Evolutionary conservation across 2,888 invertebrate species (phyloP), one percentile per base, ranked within the genome.

Genomic region (Sisyra terminalis): DNA sequence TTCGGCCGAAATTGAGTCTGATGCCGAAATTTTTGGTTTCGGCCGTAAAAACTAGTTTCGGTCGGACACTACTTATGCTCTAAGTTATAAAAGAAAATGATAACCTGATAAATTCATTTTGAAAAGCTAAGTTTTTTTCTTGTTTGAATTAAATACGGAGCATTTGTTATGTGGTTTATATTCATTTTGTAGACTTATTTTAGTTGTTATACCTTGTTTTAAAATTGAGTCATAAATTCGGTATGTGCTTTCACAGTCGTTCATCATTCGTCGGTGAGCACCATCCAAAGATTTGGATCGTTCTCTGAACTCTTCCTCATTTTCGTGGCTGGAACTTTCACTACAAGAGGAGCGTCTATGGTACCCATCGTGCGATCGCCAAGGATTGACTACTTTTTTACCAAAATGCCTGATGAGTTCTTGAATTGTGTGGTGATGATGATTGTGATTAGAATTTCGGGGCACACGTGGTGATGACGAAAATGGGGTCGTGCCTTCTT

Each of bases 191-290:
- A 13, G 3, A 24, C 3, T 24, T 24, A 24, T 24, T 7, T 16
- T 40, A 29, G 11, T 16, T 13, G 6, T 29, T 47, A 55, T 67
- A 80, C 80, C 80, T 76, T 81, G 78, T 61, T 67, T 69, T 14
- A 87, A 66, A 54, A 87, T 87, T 50, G 73, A 70, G 50, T 87
- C 84, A 59, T 75, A 87, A 53, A 87, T 85, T 57, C 75, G 71
- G 57, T 87, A 87, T 4, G 85, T 86, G 7, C 83, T 73, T 41
- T 79, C 85, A 56, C 85, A 84, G 56, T 87, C 86, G 46, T 73
- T 71, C n/a, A 77, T 63, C 46, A 67, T 69, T 49, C 67, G 62
- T 34, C 68, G 60, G 40, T 70, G 61, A 39, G 71, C 61, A 30
- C 70, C 70, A 57, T 86, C 87, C 50, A 86, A 65, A 39, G 85